Base-by-base conservation (phyloP, 2,888 invertebrate genomes). In the Diplolepis rosae region DNA sequence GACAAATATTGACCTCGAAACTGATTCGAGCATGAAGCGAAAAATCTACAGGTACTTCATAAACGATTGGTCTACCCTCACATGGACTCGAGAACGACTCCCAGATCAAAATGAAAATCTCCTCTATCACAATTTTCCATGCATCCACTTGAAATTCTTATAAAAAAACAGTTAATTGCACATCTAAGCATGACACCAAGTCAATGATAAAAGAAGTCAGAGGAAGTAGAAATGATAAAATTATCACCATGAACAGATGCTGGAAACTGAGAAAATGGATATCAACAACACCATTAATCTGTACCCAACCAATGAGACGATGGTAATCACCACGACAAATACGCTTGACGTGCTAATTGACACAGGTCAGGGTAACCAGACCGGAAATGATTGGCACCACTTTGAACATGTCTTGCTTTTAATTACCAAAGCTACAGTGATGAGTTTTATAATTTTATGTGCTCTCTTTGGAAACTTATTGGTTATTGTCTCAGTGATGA, bases 401-500 rank as follows among this genome's bases (percentile, higher is more conserved):
- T 90, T 94, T 87, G 88, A 92, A 52, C 89, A 92, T 65, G 90
- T 92, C 45, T 89, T 93, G 73, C 79, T 93, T 54, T 89, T 93
- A 77, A 89, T 93, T 27, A 82, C 94, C 73, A 95, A 95, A 90
- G 92, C 93, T 76, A 91, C 95, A 27, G 94, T 97, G 66, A 97
- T 97, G 96, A 92, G 94, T 48, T 92, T 95, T 83, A 96, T 98
- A 75, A 97, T 98, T 76, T 88, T 96, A 65, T 94, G 96, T 54
- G 97, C 98, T 77, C 92, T 97, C 71, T 94, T 97, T 80, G 76
- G 76, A 67, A 73, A 74, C 66, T 69, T 75, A 18, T 65, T 75
- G 30, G 97, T 98, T 77, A 97, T 98, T 79, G 94, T 96, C 45
- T 93, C 93, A 82, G 95, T 96, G 84, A 93, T 96, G 94, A 89